Conservation (phyloP, 2,113 vertebrate genomes). For the Picathartes gymnocephalus region DNA sequence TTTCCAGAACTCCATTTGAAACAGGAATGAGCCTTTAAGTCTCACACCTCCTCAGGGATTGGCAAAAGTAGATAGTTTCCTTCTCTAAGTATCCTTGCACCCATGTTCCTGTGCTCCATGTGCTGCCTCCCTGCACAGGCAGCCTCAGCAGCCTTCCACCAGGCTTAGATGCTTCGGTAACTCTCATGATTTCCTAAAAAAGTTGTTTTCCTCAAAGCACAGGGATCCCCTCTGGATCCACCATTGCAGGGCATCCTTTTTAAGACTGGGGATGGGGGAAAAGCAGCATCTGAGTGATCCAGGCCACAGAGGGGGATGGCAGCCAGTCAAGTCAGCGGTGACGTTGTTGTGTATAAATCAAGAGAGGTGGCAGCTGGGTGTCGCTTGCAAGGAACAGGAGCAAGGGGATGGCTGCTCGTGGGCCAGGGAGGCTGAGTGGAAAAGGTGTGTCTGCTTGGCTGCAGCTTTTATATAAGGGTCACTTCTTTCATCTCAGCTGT, state of each 20-base stretch:
- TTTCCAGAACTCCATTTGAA: not conserved
- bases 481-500: not conserved
- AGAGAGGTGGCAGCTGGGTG: not conserved
- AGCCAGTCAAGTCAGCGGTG: rapidly evolving
- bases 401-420: not conserved
- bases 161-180: not conserved
- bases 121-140: not conserved
- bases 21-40: not conserved
- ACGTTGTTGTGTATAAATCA: not conserved
- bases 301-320: not conserved
- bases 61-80: not conserved
- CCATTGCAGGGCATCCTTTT: not conserved
- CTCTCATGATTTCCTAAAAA: not conserved
- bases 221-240: not conserved
- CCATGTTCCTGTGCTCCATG: rapidly evolving
- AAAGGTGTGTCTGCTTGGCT: not conserved
- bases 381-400: not conserved
- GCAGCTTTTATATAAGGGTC: not conserved
- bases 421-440: not conserved
- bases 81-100: not conserved
- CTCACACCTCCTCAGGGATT: not conserved
- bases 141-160: not conserved
- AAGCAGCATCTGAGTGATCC: not conserved
- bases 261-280: rapidly evolving
- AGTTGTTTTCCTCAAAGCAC: not conserved